Conservation (phyloP, 2,888 invertebrate genomes). For the Clitarchus hookeri region DNA sequence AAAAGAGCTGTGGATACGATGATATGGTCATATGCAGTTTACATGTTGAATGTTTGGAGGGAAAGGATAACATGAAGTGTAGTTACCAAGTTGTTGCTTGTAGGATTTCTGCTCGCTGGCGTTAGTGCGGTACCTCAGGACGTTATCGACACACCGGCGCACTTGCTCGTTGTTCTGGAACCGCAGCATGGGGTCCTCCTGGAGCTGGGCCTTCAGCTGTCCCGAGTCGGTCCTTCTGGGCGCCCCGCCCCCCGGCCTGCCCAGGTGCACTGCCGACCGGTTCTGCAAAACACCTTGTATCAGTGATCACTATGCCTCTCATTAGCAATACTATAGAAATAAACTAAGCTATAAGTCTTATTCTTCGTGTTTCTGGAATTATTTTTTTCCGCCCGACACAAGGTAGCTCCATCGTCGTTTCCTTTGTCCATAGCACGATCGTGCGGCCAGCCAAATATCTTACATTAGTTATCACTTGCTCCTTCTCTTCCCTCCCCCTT, state of each 20-base stretch:
- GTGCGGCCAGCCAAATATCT: no score
- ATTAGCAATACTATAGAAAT: not conserved
- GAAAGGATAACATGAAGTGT: not conserved
- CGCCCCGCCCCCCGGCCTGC: conserved; percentile 51
- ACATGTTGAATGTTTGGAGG: no score
- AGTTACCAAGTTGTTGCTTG: conserved; percentile 58
- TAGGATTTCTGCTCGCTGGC: conserved; percentile 61
- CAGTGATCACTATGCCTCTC: conserved; percentile 20
- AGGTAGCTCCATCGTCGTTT: no score
- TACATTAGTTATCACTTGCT: no score
- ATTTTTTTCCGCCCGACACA: no score
- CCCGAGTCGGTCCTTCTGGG: conserved; percentile 52
- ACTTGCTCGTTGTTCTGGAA: conserved; percentile 64
- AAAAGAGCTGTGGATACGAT: no score
- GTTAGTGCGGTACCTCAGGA: conserved; percentile 67
- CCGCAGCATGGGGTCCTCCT: conserved; percentile 67
- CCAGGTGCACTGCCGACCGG: conserved; percentile 27
- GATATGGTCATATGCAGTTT: no score
- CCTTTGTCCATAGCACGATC: no score
- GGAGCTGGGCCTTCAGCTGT: conserved; percentile 51
- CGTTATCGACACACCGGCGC: conserved; percentile 70
- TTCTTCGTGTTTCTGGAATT: no score
- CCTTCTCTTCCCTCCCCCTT: no score
- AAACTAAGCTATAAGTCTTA: no score
- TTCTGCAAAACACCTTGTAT: conserved; percentile 21